Conservation (phyloP, 2,113 vertebrate species). For the Eleginops maclovinus region DNA sequence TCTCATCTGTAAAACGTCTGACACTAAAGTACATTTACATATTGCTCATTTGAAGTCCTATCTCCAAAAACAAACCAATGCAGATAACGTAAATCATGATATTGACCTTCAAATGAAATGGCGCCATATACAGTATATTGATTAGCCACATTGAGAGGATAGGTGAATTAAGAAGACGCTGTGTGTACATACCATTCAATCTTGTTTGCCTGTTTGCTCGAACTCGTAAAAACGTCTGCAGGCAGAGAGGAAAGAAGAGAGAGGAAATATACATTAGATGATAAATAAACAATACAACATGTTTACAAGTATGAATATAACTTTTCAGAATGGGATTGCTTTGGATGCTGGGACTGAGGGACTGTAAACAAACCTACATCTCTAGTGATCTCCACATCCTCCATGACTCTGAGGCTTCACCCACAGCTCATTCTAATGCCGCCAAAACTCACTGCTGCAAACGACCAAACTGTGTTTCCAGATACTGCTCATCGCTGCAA, state of each 20-base stretch:
- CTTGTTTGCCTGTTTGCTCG: conserved; percentile 97
- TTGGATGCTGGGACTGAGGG: conserved; percentile 68
- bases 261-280: conserved; percentile 59
- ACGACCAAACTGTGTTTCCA: neutral
- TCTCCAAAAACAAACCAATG: neutral
- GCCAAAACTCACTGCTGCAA: conserved; percentile 68
- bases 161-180: neutral
- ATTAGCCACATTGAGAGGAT: neutral
- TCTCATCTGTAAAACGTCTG: no score
- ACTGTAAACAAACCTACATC: conserved; percentile 84
- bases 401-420: conserved; percentile 79
- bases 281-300: neutral
- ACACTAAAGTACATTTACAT: neutral
- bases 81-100: neutral
- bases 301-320: neutral
- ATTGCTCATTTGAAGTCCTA: neutral
- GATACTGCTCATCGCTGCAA: conserved; percentile 25
- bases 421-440: conserved; percentile 36
- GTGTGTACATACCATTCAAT: conserved; percentile 94
- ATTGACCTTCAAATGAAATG: rapidly evolving
- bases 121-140: neutral
- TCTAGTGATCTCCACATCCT: conserved; percentile 87
- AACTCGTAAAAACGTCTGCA: conserved; percentile 97
- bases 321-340: conserved; percentile 67
- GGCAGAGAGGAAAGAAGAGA: conserved; percentile 68